A percentile compares a stretch with the other conserved stretches of the same genome.
Evolutionary conservation across 2,113 vertebrate species (phyloP).

Genomic region (Etheostoma cragini): DNA sequence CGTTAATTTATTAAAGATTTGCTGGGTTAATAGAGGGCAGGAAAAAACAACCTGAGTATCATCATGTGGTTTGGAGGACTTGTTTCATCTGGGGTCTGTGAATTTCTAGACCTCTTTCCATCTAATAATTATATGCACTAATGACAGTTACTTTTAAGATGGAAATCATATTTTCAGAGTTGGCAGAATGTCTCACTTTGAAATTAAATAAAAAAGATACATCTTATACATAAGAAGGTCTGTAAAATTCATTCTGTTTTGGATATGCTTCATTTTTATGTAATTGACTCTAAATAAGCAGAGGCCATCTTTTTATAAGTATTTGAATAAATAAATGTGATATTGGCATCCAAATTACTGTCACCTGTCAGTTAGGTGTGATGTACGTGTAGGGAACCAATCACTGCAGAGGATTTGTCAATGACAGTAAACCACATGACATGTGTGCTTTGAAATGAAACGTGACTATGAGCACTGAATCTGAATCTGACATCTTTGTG

Average conservation of each 20-base stretch:
- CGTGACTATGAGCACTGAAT: background rate
- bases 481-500: constrained; percentile 17
- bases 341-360: no score
- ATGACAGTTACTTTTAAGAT: background rate
- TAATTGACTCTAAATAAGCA: background rate
- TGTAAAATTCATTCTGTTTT: background rate
- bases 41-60: no score
- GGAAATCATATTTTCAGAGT: background rate
- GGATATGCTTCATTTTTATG: background rate
- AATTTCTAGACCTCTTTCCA: background rate
- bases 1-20: no score
- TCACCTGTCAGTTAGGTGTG: background rate
- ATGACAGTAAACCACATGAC: background rate
- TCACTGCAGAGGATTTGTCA: background rate
- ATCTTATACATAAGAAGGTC: no score
- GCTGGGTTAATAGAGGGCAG: no score
- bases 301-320: background rate
- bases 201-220: background rate
- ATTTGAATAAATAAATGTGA: background rate
- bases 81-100: no score
- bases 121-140: background rate
- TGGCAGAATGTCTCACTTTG: background rate
- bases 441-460: background rate
- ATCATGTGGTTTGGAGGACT: no score
- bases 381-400: background rate